Base-by-base conservation (phyloP, 1,140 invertebrate genomes). In the Plodia interpunctella region DNA sequence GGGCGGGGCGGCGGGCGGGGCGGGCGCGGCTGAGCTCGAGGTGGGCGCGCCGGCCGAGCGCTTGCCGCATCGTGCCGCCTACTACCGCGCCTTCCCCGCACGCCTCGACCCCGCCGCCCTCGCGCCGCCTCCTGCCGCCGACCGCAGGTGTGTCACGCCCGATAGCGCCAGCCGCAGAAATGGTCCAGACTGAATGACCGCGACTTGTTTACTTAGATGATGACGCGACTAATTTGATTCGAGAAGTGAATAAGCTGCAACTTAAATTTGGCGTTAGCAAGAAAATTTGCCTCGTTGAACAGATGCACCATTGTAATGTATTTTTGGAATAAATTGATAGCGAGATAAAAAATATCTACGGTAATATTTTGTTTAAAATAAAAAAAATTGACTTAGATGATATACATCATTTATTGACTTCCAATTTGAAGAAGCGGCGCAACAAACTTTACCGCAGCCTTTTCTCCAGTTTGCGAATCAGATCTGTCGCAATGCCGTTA, bases 51-150 rank as follows among this genome's bases (percentile, higher is more conserved):
- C 97, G 2, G 92, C 91, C 28, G 95, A 96, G 89, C 92, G 96
- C 21, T 83, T 95, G 58, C 92, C 93, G 44, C 92, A 94, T 77
- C 90, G 93, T 63, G 92, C 93, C 38, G 93, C 93, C 6, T 94
- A 94, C 82, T 94, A 93, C 80, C 91, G 92, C 84, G 92, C 94
- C 70, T 98, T 98, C 90, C 97, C 97, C 15, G 97, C 97, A n/a
- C 78, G 95, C 5, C 90, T 98, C 21, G 95, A 97, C 78, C 92
- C 90, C 62, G 92, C 92, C 38, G 91, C 94, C 44, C 91, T 98
- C 49, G 96, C 95, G 72, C 94, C 94, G 83, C 94, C 96, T 73
- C 94, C 94, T 28, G 87, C 92, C 56, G 90, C 92, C 77, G 83
- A 86, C 72, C 74, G 75, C 78, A 88, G 83, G 83, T 86, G 78